Evolutionary conservation across 1,140 invertebrate genomes (phyloP), one percentile per base, ranked within the genome.

Genomic region (Zeugodacus cucurbitae): DNA sequence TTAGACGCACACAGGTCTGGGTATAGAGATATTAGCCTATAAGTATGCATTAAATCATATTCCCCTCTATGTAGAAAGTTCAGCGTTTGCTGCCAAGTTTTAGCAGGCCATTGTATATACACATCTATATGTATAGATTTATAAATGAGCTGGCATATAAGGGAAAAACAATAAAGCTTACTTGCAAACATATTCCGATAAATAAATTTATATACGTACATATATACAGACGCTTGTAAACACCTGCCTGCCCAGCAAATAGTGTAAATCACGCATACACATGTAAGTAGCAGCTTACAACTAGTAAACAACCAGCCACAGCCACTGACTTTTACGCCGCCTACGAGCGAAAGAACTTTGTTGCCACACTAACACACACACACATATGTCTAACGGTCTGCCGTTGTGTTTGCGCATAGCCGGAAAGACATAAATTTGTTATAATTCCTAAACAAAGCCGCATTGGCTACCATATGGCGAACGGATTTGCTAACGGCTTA

Each of bases 371-470:
- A n/a, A 62, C 26, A 62, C 20, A 20, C 11, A 57, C 58, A 62
- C 26, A 62, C 58, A 62, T 62, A 62, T 26, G 58, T 7, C 1
- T 26, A 4, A 14, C 14, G 48, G 48, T 4, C 4, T 54, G 17
- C 0, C 14, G 10, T 0, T 54, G 14, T 54, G 48, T 54, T 17
- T 54, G n/a, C 5, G n/a, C 26, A 26, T 62, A n/a, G 8, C 6
- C 6, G n/a, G n/a, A 22, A 26, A 62, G 22, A 62, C 32, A 74
- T 37, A 74, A 41, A 74, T 74, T 37, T 74, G 67, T 22, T 74
- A 74, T 37, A 74, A 74, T 74, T 74, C 67, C 34, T 74, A 17
- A 74, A 41, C 67, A 74, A 74, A 74, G 67, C 67, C 67, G 17
- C 34, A 41, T 14, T 41, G 34, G 67, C 14, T 22, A 74, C 32